Conservation (phyloP, 1,140 invertebrate species). For the Drosophila novamexicana region DNA sequence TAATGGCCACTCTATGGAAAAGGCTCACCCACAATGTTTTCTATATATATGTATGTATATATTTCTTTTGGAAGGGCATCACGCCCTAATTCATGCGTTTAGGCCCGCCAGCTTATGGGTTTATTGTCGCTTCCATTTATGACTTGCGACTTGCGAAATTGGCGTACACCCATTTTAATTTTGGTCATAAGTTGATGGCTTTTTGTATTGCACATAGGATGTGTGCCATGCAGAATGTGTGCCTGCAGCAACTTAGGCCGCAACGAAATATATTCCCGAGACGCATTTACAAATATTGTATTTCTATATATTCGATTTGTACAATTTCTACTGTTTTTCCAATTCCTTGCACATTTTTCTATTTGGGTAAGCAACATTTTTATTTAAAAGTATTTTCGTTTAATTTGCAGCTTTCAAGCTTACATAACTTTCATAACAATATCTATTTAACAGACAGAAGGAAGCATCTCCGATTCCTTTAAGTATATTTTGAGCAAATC, state of each 20-base stretch:
- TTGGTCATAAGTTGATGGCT: slow-evolving; percentile 78
- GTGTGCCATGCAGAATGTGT: slow-evolving; percentile 37
- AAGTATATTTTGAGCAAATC: too few relatives aligned
- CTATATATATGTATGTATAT: slow-evolving; percentile 47
- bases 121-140: slow-evolving; percentile 77
- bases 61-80: slow-evolving; percentile 1
- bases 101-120: slow-evolving; percentile 72
- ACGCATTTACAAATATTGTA: not conserved
- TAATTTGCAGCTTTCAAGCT: too few relatives aligned
- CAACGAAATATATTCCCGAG: slow-evolving; percentile 33
- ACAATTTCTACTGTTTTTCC: too few relatives aligned
- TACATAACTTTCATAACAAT: too few relatives aligned
- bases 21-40: slow-evolving; percentile 40
- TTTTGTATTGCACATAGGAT: slow-evolving; percentile 45
- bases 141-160: slow-evolving; percentile 72
- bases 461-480: too few relatives aligned
- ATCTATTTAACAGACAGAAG: too few relatives aligned
- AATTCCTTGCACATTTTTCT: too few relatives aligned
- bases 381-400: too few relatives aligned
- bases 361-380: too few relatives aligned
- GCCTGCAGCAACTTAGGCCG: slow-evolving; percentile 24
- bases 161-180: slow-evolving; percentile 77
- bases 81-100: slow-evolving; percentile 64
- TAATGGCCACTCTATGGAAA: slow-evolving; percentile 39
- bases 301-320: not conserved